phyloP scores from a whole-genome alignment of 2,888 invertebrate genomes.

The Peribatodes rhomboidaria region DNA sequence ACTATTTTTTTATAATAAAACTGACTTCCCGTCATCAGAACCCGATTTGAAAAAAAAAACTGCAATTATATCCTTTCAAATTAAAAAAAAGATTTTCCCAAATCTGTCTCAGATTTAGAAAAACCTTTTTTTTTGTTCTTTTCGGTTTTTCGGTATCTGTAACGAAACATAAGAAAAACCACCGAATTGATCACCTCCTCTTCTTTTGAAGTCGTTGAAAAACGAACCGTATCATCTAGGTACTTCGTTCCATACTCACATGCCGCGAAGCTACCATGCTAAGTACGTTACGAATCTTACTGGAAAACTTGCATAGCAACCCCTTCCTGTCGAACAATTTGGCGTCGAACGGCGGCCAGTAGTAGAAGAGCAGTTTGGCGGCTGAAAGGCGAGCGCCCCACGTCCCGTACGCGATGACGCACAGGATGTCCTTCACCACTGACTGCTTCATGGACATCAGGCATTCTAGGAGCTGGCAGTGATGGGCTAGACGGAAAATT shows the following conservation, averaged over 20 bases:
- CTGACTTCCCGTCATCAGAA: too few relatives aligned
- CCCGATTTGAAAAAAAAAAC: too few relatives aligned
- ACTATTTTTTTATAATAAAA: too few relatives aligned
- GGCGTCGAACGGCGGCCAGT: constrained; percentile 99
- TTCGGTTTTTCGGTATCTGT: too few relatives aligned
- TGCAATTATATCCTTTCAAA: too few relatives aligned
- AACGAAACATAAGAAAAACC: too few relatives aligned
- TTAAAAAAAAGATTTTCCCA: too few relatives aligned
- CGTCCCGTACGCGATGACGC: constrained; percentile 98
- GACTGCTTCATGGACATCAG: constrained; percentile 97
- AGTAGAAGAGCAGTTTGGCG: constrained; percentile 98
- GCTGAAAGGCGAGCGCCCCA: constrained; percentile 97
- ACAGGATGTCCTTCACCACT: constrained; percentile 96
- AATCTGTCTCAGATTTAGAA: too few relatives aligned
- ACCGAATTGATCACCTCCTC: too few relatives aligned
- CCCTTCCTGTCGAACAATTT: constrained; percentile 96
- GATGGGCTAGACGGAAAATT: constrained; percentile 89
- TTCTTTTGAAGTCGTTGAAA: background rate
- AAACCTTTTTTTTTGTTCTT: too few relatives aligned
- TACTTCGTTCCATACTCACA: constrained; percentile 26
- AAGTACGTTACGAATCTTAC: constrained; percentile 75
- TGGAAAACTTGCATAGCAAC: constrained; percentile 94
- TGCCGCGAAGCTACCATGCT: constrained; percentile 37
- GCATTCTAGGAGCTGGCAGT: constrained; percentile 98
- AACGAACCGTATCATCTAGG: constrained; percentile 1